Conservation (phyloP, 2,888 invertebrate species). For the Parascotia fuliginaria region DNA sequence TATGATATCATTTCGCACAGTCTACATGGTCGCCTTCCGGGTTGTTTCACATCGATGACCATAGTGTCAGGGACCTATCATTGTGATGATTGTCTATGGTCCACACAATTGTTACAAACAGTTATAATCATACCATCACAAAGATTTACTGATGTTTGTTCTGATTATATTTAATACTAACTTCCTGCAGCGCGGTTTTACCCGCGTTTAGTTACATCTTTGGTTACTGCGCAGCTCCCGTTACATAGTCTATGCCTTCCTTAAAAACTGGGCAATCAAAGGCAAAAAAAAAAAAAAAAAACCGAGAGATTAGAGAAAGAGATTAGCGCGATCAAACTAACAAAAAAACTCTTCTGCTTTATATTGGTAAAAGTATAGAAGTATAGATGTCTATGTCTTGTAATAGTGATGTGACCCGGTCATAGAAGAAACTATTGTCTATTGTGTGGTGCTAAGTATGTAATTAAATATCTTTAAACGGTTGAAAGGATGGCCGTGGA, state of each 20-base stretch:
- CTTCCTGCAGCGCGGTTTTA: too few relatives aligned
- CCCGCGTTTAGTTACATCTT: too few relatives aligned
- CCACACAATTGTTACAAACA: conserved; percentile 20
- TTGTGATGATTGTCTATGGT: conserved; percentile 21
- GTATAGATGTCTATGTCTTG: conserved; percentile 1
- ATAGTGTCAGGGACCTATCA: conserved; percentile 38
- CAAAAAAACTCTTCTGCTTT: too few relatives aligned
- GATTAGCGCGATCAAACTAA: too few relatives aligned
- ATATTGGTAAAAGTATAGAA: too few relatives aligned
- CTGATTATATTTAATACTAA: conserved; percentile 1
- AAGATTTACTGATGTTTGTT: conserved; percentile 18
- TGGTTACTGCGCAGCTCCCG: too few relatives aligned
- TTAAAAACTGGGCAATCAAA: too few relatives aligned
- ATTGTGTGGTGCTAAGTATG: conserved; percentile 16
- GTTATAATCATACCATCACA: conserved; percentile 32
- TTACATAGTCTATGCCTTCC: too few relatives aligned
- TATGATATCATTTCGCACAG: neutral
- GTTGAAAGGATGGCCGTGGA: conserved; percentile 19
- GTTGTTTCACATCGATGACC: conserved; percentile 30
- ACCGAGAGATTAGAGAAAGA: too few relatives aligned
- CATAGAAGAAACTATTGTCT: conserved; percentile 13
- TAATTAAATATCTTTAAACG: conserved; percentile 11
- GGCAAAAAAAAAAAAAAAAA: too few relatives aligned
- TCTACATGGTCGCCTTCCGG: conserved; percentile 21
- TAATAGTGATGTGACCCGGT: conserved; percentile 21